Evolutionary conservation across 2,797 vertebrate genomes (phyloP).

Genomic region (Odontamblyopus lacepedii): DNA sequence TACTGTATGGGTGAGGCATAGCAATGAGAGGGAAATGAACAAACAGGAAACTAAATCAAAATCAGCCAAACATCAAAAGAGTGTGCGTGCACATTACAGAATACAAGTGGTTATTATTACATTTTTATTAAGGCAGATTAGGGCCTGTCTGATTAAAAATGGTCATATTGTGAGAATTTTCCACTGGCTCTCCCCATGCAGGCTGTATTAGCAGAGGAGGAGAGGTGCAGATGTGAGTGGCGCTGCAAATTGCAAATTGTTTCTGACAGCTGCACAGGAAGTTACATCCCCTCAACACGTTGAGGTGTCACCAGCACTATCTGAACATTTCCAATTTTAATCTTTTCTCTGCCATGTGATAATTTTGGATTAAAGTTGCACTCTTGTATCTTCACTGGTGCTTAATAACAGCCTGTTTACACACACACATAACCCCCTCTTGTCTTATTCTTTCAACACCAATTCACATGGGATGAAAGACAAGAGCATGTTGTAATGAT

Average conservation of each 20-base stretch:
- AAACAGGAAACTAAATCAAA: constrained; percentile 46
- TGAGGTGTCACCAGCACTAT: constrained; percentile 74
- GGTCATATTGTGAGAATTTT: constrained; percentile 52
- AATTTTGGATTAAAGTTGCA: constrained; percentile 63
- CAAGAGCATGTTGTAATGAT: neutral
- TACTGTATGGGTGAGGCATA: constrained; percentile 24
- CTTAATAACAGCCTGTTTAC: constrained; percentile 62
- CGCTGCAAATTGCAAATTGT: constrained; percentile 65
- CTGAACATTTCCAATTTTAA: constrained; percentile 76
- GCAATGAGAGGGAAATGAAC: constrained; percentile 49
- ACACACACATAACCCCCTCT: neutral
- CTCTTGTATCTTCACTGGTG: constrained; percentile 39
- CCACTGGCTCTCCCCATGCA: constrained; percentile 22
- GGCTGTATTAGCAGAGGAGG: constrained; percentile 51
- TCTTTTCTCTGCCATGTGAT: constrained; percentile 72
- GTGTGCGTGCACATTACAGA: constrained; percentile 15
- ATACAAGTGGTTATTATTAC: constrained; percentile 37
- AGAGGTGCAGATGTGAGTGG: constrained; percentile 58
- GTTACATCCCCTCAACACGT: constrained; percentile 71
- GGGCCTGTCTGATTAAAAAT: constrained; percentile 50
- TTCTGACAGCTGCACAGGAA: constrained; percentile 80
- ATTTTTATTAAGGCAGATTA: constrained; percentile 37
- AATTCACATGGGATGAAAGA: neutral
- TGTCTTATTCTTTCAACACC: neutral
- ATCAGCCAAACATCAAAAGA: constrained; percentile 35